Conservation (phyloP, 2,888 invertebrate genomes). For the Tromatobia lineatoria region DNA sequence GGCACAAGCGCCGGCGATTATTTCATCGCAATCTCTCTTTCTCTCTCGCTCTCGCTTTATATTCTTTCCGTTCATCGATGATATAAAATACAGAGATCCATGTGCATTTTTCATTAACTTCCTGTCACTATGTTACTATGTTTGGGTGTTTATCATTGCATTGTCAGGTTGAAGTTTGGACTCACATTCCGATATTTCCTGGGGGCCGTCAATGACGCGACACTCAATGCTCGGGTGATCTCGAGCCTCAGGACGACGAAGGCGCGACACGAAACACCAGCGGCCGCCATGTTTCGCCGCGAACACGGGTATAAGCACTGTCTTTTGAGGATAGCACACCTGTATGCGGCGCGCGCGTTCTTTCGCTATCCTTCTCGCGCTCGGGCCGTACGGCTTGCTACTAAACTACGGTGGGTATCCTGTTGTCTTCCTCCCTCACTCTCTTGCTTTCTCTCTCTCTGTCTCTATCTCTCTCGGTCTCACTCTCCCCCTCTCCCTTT, state of each 20-base stretch:
- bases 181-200: conserved; percentile 79
- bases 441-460: conserved; percentile 2
- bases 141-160: conserved; percentile 10
- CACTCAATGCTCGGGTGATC: conserved; percentile 79
- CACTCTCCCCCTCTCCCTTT: conserved; percentile 11
- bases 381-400: background rate
- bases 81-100: background rate
- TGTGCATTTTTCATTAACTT: background rate
- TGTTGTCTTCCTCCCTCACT: conserved; percentile 2
- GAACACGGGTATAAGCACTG: conserved; percentile 50
- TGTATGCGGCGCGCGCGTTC: conserved; percentile 48
- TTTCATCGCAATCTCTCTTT: background rate
- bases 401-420: conserved; percentile 7
- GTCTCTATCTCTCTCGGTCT: background rate
- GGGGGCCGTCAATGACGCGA: conserved; percentile 77
- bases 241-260: conserved; percentile 78
- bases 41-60: background rate
- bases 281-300: conserved; percentile 78
- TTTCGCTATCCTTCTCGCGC: conserved; percentile 28
- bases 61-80: background rate
- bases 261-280: conserved; percentile 79
- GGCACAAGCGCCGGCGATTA: conserved; percentile 14
- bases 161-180: conserved; percentile 47
- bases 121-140: no score
- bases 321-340: conserved; percentile 50